Percentiles rank a stretch among this genome's conserved stretches.
Evolutionary conservation across 2,113 vertebrate species (phyloP).

Genomic region (Megaptera novaeangliae): DNA sequence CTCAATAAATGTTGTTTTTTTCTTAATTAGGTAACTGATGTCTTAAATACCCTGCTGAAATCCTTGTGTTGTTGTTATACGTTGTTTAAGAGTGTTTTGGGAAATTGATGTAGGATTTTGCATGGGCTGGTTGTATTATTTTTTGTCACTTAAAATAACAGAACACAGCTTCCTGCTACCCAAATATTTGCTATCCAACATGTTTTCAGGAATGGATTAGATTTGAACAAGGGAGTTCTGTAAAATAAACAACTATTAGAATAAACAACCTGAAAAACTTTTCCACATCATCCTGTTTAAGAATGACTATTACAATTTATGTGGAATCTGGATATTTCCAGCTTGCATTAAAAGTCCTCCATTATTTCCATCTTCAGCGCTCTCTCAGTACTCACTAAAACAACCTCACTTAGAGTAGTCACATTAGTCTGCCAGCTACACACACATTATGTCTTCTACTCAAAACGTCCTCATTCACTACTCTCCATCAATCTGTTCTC

Average conservation of each 20-base stretch:
- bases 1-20: neutral
- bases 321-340: neutral
- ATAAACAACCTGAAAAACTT: slow-evolving; percentile 9
- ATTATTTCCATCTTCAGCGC: neutral
- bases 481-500: neutral
- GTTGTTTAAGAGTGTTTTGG: neutral
- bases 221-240: neutral
- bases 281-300: neutral
- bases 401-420: neutral
- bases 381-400: neutral
- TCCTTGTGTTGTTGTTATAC: neutral
- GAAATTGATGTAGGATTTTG: neutral
- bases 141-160: neutral
- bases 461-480: neutral
- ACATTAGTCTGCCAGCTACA: neutral
- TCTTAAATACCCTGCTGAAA: neutral
- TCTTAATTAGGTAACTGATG: neutral
- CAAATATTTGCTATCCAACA: neutral
- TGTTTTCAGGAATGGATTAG: neutral
- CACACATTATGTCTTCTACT: neutral
- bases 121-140: neutral
- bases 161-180: neutral
- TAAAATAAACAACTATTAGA: neutral
- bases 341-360: neutral
- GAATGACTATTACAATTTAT: neutral